Conservation (phyloP, 2,113 vertebrate species). For the Colinus virginianus region DNA sequence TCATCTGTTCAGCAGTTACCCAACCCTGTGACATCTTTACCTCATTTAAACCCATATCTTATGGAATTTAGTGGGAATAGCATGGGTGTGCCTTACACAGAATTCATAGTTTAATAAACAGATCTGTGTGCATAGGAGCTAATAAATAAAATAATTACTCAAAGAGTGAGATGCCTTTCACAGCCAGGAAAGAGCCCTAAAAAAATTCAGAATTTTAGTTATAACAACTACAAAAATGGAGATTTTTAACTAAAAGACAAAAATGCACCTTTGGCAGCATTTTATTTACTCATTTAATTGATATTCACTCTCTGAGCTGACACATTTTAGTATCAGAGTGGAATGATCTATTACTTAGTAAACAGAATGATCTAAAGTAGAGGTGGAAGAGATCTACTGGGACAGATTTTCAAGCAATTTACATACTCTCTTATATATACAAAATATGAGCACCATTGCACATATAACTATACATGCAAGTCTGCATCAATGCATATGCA, state of each 20-base stretch:
- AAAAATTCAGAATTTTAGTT: conserved; percentile 6
- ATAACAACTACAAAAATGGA: neutral
- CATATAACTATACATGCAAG: conserved; percentile 45
- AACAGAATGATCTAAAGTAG: conserved; percentile 49
- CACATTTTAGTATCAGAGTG: neutral
- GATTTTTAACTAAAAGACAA: conserved; percentile 19
- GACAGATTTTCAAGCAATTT: conserved; percentile 62
- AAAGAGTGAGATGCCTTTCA: conserved; percentile 8
- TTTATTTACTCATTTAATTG: conserved; percentile 68
- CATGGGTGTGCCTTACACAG: neutral
- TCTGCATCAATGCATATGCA: conserved; percentile 22
- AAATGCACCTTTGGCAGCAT: conserved; percentile 48
- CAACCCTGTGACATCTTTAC: neutral
- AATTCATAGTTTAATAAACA: conserved; percentile 25
- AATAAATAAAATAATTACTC: conserved; percentile 13
- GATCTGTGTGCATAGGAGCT: neutral
- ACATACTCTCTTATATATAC: conserved; percentile 26
- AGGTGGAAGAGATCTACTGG: conserved; percentile 47
- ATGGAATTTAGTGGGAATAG: neutral
- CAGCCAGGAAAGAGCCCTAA: neutral
- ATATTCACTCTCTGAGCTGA: conserved; percentile 22
- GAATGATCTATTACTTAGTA: conserved; percentile 59
- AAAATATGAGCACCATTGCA: conserved; percentile 19
- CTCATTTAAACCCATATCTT: conserved; percentile 30
- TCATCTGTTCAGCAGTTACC: neutral